Base-by-base conservation (phyloP, 2,888 invertebrate species). In the Gasteruption jaculator region DNA sequence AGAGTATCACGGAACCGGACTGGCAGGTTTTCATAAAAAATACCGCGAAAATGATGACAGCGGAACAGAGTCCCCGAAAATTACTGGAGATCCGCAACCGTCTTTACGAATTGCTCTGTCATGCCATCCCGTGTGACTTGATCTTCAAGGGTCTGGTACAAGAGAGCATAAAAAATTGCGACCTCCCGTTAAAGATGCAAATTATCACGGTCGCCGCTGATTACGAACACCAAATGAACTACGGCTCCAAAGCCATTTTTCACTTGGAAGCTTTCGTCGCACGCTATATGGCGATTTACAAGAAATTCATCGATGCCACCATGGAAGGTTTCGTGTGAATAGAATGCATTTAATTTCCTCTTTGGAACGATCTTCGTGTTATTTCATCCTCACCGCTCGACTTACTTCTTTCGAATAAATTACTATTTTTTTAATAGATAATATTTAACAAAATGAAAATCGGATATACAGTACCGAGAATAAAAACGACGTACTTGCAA, bases 191-290 rank as follows among this genome's bases (percentile, higher is more conserved):
- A 61, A 93, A 92, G 73, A 82, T 83, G 6, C 83, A 91, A 72
- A 82, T 96, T 4, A 83, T 91, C 0, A 82, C 84, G 49, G 76
- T 84, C 59, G 97, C 97, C 7, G 91, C 95, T 0, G 78, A 81
- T 45, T 94, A 89, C 72, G 96, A 99, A 68, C 92, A 96, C 66
- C 81, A 91, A 54, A 85, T 96, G 80, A 84, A 87, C 58, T 80
- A 85, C 40, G 97, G 97, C 12, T 90, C 87, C 57, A 97, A 97
- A 72, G 82, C 88, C 15, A 95, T 99, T 58, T 95, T 93, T 63
- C 97, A 99, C 70, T 75, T 99, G 38, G 99, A 99, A 73, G 95
- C 95, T 3, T 99, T 99, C 75, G 86, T 95, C 33, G 93, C 93
- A 1, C 87, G 89, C 57, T 96, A 96, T 68, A 97, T 99, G 97